These are phyloP conservation scores for Corynorhinus townsendii DNA, from an alignment of 2,113 vertebrate species.

Conservation along the genomic window DNA sequence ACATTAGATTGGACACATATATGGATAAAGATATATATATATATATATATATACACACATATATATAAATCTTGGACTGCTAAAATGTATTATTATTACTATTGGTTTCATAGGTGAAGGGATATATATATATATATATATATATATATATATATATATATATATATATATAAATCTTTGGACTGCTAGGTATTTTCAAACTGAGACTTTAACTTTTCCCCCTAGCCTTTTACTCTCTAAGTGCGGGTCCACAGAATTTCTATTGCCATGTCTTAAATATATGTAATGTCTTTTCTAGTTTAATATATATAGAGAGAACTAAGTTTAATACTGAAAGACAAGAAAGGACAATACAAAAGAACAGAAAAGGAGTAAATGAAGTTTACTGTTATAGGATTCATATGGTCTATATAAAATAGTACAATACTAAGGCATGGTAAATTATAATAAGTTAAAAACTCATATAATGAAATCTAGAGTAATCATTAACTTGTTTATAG, in stretches of 20 bases:
- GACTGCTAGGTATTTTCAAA: neutral
- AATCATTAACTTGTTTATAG: neutral
- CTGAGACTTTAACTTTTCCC: neutral
- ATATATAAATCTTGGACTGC: too few relatives aligned
- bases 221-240: neutral
- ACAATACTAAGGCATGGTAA: neutral
- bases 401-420: neutral
- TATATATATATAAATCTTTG: neutral
- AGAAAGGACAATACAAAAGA: neutral
- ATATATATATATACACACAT: too few relatives aligned
- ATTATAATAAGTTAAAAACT: neutral
- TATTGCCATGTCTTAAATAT: neutral
- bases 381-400: neutral
- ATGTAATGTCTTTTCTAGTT: neutral
- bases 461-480: neutral
- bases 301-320: neutral
- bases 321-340: neutral
- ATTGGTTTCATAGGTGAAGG: too few relatives aligned
- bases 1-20: neutral
- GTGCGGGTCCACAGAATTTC: neutral
- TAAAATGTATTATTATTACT: too few relatives aligned
- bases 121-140: too few relatives aligned
- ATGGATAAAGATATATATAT: neutral
- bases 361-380: neutral
- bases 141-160: too few relatives aligned